Evolutionary conservation across 2,888 invertebrate species (phyloP).

Genomic region (Lithophane socia): DNA sequence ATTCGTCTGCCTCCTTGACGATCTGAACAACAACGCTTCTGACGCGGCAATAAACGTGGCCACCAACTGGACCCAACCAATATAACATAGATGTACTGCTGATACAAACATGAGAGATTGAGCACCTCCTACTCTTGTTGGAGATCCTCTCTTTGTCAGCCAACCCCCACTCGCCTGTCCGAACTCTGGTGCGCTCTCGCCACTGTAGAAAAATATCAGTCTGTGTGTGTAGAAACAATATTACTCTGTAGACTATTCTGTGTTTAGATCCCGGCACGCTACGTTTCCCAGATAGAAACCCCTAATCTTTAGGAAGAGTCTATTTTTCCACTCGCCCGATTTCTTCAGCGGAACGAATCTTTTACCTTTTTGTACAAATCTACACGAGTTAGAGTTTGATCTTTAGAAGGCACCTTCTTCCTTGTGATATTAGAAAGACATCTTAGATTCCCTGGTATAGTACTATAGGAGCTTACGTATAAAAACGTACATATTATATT

Average conservation of each 20-base stretch:
- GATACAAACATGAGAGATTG: background rate
- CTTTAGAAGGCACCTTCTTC: conserved; percentile 36
- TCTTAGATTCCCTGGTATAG: background rate
- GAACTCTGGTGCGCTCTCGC: background rate
- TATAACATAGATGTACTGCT: background rate
- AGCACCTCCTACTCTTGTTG: background rate
- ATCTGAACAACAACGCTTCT: background rate
- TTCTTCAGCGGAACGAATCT: conserved; percentile 12
- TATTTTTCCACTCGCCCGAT: conserved; percentile 51
- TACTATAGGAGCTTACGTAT: conserved; percentile 6
- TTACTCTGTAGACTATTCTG: background rate
- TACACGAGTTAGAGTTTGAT: conserved; percentile 36
- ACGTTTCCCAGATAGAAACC: conserved; percentile 14
- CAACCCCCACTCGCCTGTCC: background rate
- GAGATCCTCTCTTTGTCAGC: background rate
- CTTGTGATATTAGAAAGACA: background rate
- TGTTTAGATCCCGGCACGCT: conserved; percentile 24
- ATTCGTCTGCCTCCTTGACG: background rate
- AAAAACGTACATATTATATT: background rate
- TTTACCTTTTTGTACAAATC: conserved; percentile 37
- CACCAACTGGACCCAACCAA: background rate
- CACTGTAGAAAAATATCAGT: background rate
- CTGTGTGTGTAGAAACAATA: conserved; percentile 3
- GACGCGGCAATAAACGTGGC: background rate
- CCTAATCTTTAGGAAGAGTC: conserved; percentile 44